Base-by-base conservation (phyloP, 37 sponge, comb jelly and placozoan species). In the Cliona cf. orientalis region DNA sequence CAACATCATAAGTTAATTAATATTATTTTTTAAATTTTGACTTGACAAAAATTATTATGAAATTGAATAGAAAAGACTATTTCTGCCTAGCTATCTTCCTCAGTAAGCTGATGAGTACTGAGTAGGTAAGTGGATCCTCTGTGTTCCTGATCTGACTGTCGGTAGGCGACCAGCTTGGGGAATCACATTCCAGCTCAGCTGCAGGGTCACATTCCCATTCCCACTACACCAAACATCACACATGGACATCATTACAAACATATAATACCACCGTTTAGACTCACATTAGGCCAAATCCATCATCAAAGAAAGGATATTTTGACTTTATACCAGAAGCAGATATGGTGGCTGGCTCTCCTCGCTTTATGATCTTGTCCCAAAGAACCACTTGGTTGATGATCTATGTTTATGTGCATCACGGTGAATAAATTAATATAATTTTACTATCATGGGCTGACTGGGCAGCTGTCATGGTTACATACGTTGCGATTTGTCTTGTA, bases 221-320 rank as follows among this genome's bases (percentile, higher is more conserved):
- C 92, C 87, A 72, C 94, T 92, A 66, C 65, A 71, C 57, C 14
- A 28, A 7, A 79, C 53, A 34, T 45, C 5, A 37, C 23, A 1
- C 12, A 0, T 35, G 25, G 23, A 58, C 65, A 0, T 58, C 28
- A 53, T 68, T 59, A 63, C 58, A 26, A 4, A 26, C 5, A 22
- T 3, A 78, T 17, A 75, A 38, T 4, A 19, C 39, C 19, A 2
- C 19, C 21, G 44, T 39, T 3, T 64, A 1, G 1, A 69, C 89
- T 71, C 39, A 91, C 92, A 55, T 78, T 32, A 97, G 79, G 41
- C 93, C 95, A 58, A 33, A 58, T 34, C 99, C 99, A 80, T 95
- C 92, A 64, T 98, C 99, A 80, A 95, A 89, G 89, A 98, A 95
- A 44, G 55, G 71, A 66, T 98, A 98, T 57, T 98, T 87, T 29